Evolutionary conservation across 2,113 vertebrate genomes (phyloP).

Genomic region (Xerus inauris): DNA sequence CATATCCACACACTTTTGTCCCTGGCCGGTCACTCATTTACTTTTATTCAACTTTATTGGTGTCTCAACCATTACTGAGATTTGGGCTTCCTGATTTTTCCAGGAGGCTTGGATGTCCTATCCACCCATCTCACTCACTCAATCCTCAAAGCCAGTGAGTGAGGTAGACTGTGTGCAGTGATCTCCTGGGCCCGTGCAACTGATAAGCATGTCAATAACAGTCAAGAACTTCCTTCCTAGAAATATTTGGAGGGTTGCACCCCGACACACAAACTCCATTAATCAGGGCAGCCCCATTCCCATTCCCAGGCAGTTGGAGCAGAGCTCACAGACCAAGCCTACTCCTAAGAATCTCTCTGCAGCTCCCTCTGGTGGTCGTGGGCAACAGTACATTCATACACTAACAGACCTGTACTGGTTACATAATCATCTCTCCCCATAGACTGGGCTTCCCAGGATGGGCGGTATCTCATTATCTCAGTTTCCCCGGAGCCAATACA

Average conservation of each 20-base stretch:
- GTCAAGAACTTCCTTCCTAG: background rate
- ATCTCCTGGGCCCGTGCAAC: background rate
- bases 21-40: too few species aligned
- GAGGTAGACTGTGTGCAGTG: background rate
- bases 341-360: background rate
- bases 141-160: background rate
- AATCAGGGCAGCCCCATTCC: background rate
- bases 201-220: background rate
- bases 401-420: background rate
- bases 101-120: background rate
- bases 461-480: background rate
- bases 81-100: background rate
- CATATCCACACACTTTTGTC: background rate
- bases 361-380: background rate
- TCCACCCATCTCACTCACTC: background rate
- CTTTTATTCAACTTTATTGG: background rate
- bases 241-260: background rate
- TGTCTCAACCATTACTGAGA: background rate
- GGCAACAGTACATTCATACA: background rate
- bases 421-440: background rate
- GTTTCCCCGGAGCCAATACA: background rate
- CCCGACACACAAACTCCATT: background rate
- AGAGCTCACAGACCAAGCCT: too few species aligned
- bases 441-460: background rate
- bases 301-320: too few species aligned